Evolutionary conservation across 2,797 vertebrate genomes (phyloP).

Genomic region (Synaphobranchus kaupii): DNA sequence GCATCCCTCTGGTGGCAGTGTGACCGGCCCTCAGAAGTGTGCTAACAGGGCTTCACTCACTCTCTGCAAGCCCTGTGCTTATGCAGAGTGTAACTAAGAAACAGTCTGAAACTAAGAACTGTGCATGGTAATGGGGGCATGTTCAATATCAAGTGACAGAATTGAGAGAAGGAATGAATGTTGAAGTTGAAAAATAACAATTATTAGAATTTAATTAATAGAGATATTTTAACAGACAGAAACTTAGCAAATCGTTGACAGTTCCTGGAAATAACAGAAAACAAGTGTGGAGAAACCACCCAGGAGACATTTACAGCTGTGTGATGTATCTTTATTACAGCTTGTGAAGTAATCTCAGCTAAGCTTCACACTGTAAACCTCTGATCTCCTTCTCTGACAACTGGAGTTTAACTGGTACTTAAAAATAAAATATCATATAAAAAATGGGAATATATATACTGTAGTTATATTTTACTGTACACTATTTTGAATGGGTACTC

Average conservation of each 20-base stretch:
- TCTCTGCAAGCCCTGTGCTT: slow-evolving; percentile 10
- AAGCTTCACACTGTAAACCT: not conserved
- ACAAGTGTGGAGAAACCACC: not conserved
- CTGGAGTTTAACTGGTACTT: not conserved
- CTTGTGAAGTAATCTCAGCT: not conserved
- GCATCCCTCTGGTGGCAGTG: not conserved
- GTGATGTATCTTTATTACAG: not conserved
- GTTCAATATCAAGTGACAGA: not conserved
- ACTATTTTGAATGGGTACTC: not conserved
- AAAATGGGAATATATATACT: not conserved
- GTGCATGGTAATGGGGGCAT: not conserved
- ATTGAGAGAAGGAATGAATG: not conserved
- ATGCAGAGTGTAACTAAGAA: not conserved
- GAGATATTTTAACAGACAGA: not conserved
- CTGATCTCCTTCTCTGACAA: not conserved
- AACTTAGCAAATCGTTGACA: not conserved
- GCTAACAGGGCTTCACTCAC: not conserved
- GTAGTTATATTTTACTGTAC: too few relatives aligned
- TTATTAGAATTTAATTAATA: not conserved
- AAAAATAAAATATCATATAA: not conserved
- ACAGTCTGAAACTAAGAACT: not conserved
- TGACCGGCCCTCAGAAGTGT: slow-evolving; percentile 19
- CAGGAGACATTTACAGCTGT: not conserved
- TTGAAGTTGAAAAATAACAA: not conserved
- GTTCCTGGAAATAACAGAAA: not conserved